Base-by-base conservation (phyloP, 1,140 invertebrate genomes). In the Drosophila tristis region DNA sequence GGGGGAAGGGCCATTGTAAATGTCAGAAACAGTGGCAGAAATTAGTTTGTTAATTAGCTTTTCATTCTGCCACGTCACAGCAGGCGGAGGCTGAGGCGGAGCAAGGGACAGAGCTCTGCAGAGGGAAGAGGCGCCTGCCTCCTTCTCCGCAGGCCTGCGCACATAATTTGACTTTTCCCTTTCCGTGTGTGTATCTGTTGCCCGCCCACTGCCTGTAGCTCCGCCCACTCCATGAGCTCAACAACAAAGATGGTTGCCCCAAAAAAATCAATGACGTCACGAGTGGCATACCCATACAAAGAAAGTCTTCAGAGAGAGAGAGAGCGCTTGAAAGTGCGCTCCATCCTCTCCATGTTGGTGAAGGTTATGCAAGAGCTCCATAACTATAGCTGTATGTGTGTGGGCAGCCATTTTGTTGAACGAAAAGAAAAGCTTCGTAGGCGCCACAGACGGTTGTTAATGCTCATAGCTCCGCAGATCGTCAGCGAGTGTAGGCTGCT, bases 401-500 rank as follows among this genome's bases (percentile, higher is more conserved):
- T 77, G 60, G 62, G 66, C 59, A 66, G 84, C 78, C 79, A 89
- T 89, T 80, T 91, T 89, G 79, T 72, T 54, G 71, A 65, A 43
- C 62, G 39, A 59, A 54, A 68, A 13, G 35, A 39, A 57, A 80
- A 90, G 86, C 90, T 91, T 91, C 84, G 80, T 91, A 91, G 90
- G 82, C 68, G 64, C 66, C 82, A 64, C 58, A 71, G 43, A 47
- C 71, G 73, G 72, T 68, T 76, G 65, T 75, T 89, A 65, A 45
- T 75, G 54, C 72, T 89, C 91, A 92, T 80, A 92, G 91, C 86
- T 90, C 73, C 89, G 82, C 78, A 90, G 90, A 91, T 82, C 91
- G 91, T 91, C 91, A 91, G 84, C 91, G 91, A 92, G 91, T 92
- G 74, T 78, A 91, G 91, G 91, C 86, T 90, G 90, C 74, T 61